These are phyloP conservation scores for Drosophila nr. fundita DNA, from an alignment of 2,888 invertebrate genomes.

Conservation along the genomic window DNA sequence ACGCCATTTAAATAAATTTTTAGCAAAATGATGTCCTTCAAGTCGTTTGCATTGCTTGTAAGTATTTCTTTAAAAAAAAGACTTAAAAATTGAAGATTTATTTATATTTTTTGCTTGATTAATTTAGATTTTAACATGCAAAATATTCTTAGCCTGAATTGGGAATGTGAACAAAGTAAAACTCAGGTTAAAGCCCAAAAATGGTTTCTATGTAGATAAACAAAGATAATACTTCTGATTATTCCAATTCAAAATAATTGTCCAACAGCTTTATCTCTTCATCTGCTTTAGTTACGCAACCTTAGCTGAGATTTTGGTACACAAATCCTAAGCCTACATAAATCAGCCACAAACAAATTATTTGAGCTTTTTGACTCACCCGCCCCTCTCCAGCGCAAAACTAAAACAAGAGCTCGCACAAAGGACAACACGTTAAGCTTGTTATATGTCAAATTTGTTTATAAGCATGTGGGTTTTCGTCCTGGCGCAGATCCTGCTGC, in stretches of 20 bases:
- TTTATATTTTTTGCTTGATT: neutral
- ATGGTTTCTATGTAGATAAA: neutral
- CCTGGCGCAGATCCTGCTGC: conserved; percentile 29
- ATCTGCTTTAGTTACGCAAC: conserved; percentile 9
- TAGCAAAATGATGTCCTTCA: conserved; percentile 72
- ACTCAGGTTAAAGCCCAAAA: neutral
- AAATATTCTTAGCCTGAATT: neutral
- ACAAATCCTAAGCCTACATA: conserved; percentile 62
- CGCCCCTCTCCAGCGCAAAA: conserved; percentile 6
- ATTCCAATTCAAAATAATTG: conserved; percentile 2
- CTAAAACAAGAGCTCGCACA: conserved; percentile 39
- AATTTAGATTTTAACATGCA: neutral
- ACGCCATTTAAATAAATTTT: conserved; percentile 31
- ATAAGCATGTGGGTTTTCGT: conserved; percentile 44
- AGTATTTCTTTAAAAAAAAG: conserved; percentile 47
- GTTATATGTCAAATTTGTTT: conserved; percentile 76
- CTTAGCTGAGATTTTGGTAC: conserved; percentile 18
- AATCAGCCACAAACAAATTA: conserved; percentile 71
- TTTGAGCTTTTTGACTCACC: conserved; percentile 49
- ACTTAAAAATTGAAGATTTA: neutral
- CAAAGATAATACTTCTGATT: neutral
- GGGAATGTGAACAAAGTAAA: neutral
- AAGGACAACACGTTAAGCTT: conserved; percentile 75
- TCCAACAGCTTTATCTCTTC: neutral
- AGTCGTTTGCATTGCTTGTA: conserved; percentile 69